Percentiles rank a stretch among this genome's conserved stretches.
Conservation (phyloP, 2,888 invertebrate species). For the Acrocyrtus sp. region DNA sequence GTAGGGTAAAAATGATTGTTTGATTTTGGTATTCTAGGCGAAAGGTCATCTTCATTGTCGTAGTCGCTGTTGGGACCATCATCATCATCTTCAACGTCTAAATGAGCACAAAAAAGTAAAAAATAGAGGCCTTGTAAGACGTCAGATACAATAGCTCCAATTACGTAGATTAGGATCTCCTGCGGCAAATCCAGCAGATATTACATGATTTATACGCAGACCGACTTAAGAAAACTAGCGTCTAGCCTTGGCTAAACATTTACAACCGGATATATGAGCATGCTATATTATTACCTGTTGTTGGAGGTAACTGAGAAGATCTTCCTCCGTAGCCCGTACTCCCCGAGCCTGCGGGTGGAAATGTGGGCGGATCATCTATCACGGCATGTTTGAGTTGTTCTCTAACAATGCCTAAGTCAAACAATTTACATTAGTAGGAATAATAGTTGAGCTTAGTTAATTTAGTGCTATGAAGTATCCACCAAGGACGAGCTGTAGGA, state of each 20-base stretch:
- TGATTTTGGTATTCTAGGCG: constrained; percentile 50
- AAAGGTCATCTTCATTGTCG: constrained; percentile 52
- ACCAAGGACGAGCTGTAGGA: too few species aligned
- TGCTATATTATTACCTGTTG: constrained; percentile 33
- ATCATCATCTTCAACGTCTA: constrained; percentile 48
- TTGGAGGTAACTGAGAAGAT: constrained; percentile 37
- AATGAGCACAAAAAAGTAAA: neutral
- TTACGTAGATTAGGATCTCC: too few species aligned
- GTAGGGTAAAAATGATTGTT: constrained; percentile 59
- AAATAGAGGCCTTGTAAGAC: too few species aligned
- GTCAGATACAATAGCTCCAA: too few species aligned
- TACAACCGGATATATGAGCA: neutral
- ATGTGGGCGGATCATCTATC: constrained; percentile 54
- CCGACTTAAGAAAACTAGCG: too few species aligned
- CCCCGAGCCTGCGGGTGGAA: constrained; percentile 52
- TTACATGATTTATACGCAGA: too few species aligned
- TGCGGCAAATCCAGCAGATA: too few species aligned
- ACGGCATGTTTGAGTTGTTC: constrained; percentile 55
- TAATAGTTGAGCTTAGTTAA: neutral
- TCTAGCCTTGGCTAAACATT: too few species aligned
- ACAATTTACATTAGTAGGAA: too few species aligned
- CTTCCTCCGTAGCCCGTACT: constrained; percentile 36
- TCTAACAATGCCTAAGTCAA: constrained; percentile 51
- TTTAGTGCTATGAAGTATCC: too few species aligned
- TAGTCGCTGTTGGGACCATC: constrained; percentile 45